Conservation (phyloP, 2,113 vertebrate genomes). For the Nerophis ophidion region DNA sequence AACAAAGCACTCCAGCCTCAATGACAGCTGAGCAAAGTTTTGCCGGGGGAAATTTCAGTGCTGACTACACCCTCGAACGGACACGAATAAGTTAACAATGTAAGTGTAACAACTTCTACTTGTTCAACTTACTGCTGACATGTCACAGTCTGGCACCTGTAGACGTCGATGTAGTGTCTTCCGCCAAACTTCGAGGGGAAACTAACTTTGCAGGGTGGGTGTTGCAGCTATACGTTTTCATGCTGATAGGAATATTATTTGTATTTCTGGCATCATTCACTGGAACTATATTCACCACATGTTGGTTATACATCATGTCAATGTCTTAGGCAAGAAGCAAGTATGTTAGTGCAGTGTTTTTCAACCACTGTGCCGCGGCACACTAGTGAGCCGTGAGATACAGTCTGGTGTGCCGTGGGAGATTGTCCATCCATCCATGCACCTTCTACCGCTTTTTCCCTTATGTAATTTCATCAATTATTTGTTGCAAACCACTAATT, state of each 20-base stretch:
- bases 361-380: no score
- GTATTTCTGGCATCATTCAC: background rate
- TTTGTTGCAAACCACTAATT: no score
- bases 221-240: background rate
- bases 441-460: no score
- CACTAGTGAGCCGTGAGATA: no score
- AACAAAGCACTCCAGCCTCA: conserved; percentile 12
- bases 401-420: no score
- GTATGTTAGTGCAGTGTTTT: no score
- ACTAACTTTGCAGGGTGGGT: conserved; percentile 6
- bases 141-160: background rate
- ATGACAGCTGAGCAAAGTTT: conserved; percentile 59
- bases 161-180: background rate
- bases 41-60: conserved; percentile 23
- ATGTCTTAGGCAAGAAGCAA: background rate
- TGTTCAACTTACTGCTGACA: background rate
- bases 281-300: background rate
- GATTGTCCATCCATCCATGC: no score
- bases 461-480: no score
- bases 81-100: conserved; percentile 17
- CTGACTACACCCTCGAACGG: conserved; percentile 16
- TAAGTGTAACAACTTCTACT: conserved; percentile 17
- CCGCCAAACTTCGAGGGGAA: conserved; percentile 19
- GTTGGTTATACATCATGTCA: background rate
- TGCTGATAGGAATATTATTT: no score